Evolutionary conservation across 2,888 invertebrate genomes (phyloP).

Genomic region (Cheilosia vernalis): DNA sequence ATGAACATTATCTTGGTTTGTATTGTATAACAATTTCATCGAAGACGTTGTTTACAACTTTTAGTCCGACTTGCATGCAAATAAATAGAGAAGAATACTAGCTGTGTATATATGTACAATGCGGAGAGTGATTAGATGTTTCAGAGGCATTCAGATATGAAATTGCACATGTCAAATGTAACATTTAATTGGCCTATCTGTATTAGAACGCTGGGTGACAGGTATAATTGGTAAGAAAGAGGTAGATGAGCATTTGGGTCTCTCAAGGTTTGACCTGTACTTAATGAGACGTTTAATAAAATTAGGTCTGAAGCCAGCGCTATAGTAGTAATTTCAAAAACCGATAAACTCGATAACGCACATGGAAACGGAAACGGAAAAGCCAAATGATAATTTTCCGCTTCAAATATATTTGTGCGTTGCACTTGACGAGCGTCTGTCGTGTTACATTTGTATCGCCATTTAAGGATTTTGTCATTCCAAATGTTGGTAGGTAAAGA

Average conservation of each 20-base stretch:
- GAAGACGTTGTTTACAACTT: slow-evolving; percentile 16
- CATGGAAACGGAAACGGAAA: too few species aligned
- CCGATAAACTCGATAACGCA: slow-evolving; percentile 40
- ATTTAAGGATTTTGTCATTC: neutral
- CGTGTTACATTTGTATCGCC: neutral
- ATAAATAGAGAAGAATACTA: slow-evolving; percentile 46
- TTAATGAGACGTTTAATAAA: slow-evolving; percentile 45
- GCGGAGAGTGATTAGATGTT: slow-evolving; percentile 56
- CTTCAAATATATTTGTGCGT: slow-evolving; percentile 32
- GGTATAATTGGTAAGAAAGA: slow-evolving; percentile 35
- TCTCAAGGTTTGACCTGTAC: slow-evolving; percentile 51
- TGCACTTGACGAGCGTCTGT: neutral
- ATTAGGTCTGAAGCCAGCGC: slow-evolving; percentile 1
- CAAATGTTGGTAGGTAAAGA: neutral
- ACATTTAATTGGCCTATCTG: slow-evolving; percentile 47
- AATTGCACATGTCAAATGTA: slow-evolving; percentile 60
- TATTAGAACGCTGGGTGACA: slow-evolving; percentile 26
- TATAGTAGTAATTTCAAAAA: slow-evolving; percentile 53
- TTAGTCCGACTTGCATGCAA: slow-evolving; percentile 57
- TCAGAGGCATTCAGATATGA: slow-evolving; percentile 63
- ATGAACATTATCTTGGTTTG: slow-evolving; percentile 44
- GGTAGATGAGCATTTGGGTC: slow-evolving; percentile 4
- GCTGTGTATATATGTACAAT: slow-evolving; percentile 5
- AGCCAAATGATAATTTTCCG: slow-evolving; percentile 41
- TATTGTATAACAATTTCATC: slow-evolving; percentile 32